These are phyloP conservation scores for Philaethria dido DNA, from an alignment of 2,888 invertebrate species.

Conservation along the genomic window DNA sequence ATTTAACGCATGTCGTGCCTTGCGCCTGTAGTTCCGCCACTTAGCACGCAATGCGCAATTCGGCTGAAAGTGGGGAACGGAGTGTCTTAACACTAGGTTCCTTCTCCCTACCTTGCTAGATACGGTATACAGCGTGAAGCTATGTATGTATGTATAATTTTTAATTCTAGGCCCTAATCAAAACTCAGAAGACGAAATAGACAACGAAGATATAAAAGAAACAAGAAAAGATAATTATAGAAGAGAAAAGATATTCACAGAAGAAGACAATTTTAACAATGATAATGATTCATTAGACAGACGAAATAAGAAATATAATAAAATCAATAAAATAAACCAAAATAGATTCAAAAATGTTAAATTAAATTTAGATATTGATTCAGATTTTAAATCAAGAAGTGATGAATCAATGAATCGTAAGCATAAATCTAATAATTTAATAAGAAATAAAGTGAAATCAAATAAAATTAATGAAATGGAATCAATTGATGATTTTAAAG, in stretches of 20 bases:
- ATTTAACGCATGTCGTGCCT: no score
- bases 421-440: neutral
- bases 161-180: neutral
- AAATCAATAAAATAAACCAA: slow-evolving; percentile 10
- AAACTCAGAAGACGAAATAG: neutral
- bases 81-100: neutral
- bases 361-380: slow-evolving; percentile 7
- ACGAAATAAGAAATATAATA: slow-evolving; percentile 10
- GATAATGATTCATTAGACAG: slow-evolving; percentile 19
- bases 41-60: no score
- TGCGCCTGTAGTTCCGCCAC: no score
- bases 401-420: neutral
- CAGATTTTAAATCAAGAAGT: neutral
- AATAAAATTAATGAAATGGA: neutral
- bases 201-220: neutral
- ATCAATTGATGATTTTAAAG: neutral
- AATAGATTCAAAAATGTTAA: neutral
- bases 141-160: neutral
- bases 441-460: neutral
- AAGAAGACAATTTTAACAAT: neutral
- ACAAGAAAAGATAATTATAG: slow-evolving; percentile 10
- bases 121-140: neutral
- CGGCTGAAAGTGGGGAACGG: neutral
- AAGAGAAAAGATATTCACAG: neutral
- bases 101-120: no score